Evolutionary conservation across 2,113 vertebrate genomes (phyloP).

Genomic region (Carassius carassius): DNA sequence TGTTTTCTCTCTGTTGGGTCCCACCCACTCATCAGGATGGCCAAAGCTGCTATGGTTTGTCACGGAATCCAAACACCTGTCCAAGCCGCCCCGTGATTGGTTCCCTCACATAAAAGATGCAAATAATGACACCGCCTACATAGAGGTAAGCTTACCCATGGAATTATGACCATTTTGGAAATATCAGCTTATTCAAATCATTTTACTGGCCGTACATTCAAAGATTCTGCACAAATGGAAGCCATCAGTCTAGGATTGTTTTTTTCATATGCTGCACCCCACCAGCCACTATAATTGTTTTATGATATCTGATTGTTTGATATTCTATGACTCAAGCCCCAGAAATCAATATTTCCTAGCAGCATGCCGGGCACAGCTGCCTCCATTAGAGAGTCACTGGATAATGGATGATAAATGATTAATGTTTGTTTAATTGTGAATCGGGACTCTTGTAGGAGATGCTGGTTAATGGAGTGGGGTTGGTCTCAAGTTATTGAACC

Average conservation of each 20-base stretch:
- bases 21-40: conserved; percentile 79
- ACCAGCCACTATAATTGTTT: conserved; percentile 24
- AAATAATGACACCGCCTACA: conserved; percentile 97
- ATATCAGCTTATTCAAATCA: neutral
- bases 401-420: conserved; percentile 50
- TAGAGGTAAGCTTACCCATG: conserved; percentile 80
- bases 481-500: conserved; percentile 27
- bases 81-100: conserved; percentile 96
- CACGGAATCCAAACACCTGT: conserved; percentile 96
- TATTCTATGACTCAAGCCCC: conserved; percentile 9
- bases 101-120: conserved; percentile 98
- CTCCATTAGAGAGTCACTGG: conserved; percentile 47
- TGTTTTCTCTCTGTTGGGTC: conserved; percentile 12
- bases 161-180: neutral
- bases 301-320: conserved; percentile 18
- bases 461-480: conserved; percentile 14
- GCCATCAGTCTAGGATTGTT: neutral
- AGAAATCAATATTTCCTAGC: conserved; percentile 47
- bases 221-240: neutral
- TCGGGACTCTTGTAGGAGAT: neutral
- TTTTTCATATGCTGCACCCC: neutral
- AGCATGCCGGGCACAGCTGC: conserved; percentile 10
- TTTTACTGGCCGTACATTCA: neutral
- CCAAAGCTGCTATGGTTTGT: conserved; percentile 98
- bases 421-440: conserved; percentile 48